These are phyloP conservation scores for Andrena chrysosceles DNA, from an alignment of 2,888 invertebrate species.

Conservation along the genomic window DNA sequence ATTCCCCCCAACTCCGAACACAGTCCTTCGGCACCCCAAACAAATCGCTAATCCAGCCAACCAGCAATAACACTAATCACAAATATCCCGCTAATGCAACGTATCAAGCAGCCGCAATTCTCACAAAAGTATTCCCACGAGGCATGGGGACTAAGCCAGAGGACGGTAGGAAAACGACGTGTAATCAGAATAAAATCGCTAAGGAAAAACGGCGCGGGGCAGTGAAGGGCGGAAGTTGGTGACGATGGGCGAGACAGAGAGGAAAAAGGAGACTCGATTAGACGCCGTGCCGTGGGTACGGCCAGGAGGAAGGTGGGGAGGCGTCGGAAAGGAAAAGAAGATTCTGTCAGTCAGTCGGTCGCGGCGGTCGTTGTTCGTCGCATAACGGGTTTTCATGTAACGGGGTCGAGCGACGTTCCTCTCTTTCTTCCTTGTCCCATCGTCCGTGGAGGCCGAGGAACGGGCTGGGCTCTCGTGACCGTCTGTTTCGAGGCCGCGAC, in stretches of 20 bases:
- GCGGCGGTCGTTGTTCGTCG: constrained; percentile 61
- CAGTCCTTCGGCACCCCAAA: no score
- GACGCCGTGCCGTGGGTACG: background rate
- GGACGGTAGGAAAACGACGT: no score
- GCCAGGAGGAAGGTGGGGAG: background rate
- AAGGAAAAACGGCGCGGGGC: no score
- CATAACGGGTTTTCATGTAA: constrained; percentile 81
- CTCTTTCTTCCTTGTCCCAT: constrained; percentile 63
- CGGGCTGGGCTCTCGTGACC: constrained; percentile 77
- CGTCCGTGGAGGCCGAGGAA: constrained; percentile 35
- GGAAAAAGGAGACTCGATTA: background rate
- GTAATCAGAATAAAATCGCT: no score
- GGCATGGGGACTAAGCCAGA: no score
- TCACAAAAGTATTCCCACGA: no score
- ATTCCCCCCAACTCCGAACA: no score
- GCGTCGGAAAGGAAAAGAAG: constrained; percentile 37
- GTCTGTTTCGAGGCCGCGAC: constrained; percentile 80
- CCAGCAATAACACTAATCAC: no score
- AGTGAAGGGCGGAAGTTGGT: background rate
- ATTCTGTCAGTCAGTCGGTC: constrained; percentile 63
- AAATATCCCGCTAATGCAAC: no score
- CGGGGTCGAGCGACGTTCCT: constrained; percentile 79
- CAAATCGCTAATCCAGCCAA: no score
- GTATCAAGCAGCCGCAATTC: no score
- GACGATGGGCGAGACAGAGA: background rate